Conservation (phyloP, 1,140 invertebrate species). For the Brachionus plicatilis region DNA sequence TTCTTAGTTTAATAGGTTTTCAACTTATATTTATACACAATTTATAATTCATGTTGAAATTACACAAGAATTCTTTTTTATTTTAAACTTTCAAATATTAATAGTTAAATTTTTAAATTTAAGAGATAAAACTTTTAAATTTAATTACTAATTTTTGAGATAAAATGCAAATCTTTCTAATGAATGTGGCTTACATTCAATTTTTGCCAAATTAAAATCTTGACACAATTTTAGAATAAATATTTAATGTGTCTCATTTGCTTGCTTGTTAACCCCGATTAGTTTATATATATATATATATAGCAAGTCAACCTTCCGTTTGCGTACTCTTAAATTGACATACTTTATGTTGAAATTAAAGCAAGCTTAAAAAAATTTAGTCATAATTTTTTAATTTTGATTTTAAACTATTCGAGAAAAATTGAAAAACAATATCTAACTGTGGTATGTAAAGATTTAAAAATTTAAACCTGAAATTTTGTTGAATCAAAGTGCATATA, state of each 20-base stretch:
- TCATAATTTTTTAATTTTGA: too few relatives aligned
- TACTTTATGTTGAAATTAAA: not conserved
- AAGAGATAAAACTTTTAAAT: too few relatives aligned
- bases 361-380: not conserved
- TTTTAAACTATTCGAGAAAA: too few relatives aligned
- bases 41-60: not conserved
- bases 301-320: not conserved
- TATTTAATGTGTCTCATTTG: not conserved
- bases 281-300: not conserved
- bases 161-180: too few relatives aligned
- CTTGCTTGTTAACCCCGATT: not conserved
- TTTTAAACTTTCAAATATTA: too few relatives aligned
- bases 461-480: too few relatives aligned
- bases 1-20: not conserved
- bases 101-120: too few relatives aligned
- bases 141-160: too few relatives aligned
- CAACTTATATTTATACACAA: slow-evolving; percentile 30
- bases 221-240: not conserved
- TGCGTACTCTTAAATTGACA: not conserved
- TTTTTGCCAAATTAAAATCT: not conserved
- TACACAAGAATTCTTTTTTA: not conserved
- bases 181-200: too few relatives aligned
- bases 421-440: too few relatives aligned
- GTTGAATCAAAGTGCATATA: too few relatives aligned
- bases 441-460: too few relatives aligned